phyloP scores from a whole-genome alignment of 2,888 invertebrate species.

The Aplocera efformata region DNA sequence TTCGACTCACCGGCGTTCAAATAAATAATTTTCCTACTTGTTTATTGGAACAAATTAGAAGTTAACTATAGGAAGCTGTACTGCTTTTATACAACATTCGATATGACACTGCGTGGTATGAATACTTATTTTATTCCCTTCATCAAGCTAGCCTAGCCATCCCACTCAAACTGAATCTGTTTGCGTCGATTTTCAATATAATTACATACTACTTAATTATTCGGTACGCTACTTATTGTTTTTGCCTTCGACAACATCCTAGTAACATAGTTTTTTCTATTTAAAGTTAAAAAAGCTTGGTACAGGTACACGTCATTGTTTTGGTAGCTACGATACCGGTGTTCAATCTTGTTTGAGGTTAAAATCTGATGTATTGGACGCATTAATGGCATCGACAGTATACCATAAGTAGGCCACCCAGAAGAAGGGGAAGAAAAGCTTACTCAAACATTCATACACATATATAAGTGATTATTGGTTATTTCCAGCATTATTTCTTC shows the following conservation, averaged over 20 bases:
- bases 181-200: not conserved
- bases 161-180: not conserved
- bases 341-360: conserved; percentile 28
- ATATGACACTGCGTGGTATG: conserved; percentile 55
- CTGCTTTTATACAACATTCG: conserved; percentile 29
- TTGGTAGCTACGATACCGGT: conserved; percentile 31
- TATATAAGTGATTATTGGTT: no score
- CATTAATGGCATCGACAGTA: no score
- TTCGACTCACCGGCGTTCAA: conserved; percentile 8
- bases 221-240: no score
- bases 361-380: conserved; percentile 5
- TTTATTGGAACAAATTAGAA: not conserved
- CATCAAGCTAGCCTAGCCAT: not conserved
- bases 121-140: conserved; percentile 19
- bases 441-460: no score
- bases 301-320: conserved; percentile 65
- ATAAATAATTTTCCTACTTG: not conserved
- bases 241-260: no score
- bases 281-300: conserved; percentile 2
- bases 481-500: conserved; percentile 48
- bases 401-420: no score
- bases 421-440: no score
- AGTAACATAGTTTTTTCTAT: not conserved
- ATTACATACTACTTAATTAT: not conserved
- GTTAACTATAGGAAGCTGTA: conserved; percentile 11